These are phyloP conservation scores for Actinia tenebrosa DNA, from an alignment of 64 coral and sea anemone species.

Conservation along the genomic window DNA sequence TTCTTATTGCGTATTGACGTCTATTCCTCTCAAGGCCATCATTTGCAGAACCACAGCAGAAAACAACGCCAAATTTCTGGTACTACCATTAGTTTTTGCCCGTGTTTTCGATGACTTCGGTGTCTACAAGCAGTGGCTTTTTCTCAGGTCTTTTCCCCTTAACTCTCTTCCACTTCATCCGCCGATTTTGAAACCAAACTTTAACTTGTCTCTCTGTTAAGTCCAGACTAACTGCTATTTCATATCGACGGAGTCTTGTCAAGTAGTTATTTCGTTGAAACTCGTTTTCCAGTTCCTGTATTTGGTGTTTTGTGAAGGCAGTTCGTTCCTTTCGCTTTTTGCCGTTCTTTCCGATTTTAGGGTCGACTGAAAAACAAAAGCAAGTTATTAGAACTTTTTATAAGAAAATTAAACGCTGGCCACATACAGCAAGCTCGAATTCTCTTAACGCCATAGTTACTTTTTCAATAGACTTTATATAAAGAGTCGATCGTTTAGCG, in stretches of 20 bases:
- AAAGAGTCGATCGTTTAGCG: too few relatives aligned
- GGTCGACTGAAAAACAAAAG: conserved; percentile 17
- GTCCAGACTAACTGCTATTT: conserved; percentile 59
- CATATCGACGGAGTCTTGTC: conserved; percentile 55
- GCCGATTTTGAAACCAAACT: conserved; percentile 63
- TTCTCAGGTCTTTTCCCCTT: conserved; percentile 58
- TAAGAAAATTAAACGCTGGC: neutral
- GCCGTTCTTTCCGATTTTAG: conserved; percentile 43
- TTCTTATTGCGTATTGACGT: neutral
- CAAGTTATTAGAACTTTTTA: neutral
- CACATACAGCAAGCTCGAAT: too few relatives aligned
- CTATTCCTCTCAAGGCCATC: neutral
- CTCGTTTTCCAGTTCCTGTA: conserved; percentile 69
- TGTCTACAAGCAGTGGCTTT: conserved; percentile 13
- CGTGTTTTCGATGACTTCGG: neutral
- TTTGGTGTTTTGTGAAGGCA: conserved; percentile 72
- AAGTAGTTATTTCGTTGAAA: conserved; percentile 68
- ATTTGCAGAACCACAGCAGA: neutral
- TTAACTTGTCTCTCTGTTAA: conserved; percentile 64
- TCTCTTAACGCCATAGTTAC: too few relatives aligned
- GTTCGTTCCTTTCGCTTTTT: conserved; percentile 64
- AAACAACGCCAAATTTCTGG: neutral
- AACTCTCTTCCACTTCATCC: conserved; percentile 69
- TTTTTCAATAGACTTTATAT: too few relatives aligned
- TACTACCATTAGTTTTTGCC: neutral